phyloP scores from a whole-genome alignment of 2,888 invertebrate species.

The Epirrita christyi region DNA sequence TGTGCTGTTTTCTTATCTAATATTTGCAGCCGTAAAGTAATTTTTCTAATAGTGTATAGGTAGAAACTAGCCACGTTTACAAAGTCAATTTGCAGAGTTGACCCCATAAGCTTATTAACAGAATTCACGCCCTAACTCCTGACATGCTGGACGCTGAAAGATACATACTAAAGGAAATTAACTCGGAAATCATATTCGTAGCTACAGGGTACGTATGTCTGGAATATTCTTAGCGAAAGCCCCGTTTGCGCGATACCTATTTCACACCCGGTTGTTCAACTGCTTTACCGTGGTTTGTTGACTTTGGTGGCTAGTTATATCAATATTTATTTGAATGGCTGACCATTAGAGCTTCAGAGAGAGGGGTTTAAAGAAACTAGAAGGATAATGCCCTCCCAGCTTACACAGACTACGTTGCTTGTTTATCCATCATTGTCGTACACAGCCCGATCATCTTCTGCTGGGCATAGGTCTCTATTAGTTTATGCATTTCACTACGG shows the following conservation, averaged over 20 bases:
- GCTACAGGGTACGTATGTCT: background rate
- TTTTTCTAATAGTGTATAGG: too few relatives aligned
- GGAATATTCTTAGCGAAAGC: conserved; percentile 4
- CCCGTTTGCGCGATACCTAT: background rate
- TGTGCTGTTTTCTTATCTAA: too few relatives aligned
- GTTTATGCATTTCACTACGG: too few relatives aligned
- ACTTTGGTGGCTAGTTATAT: background rate
- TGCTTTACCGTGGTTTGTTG: background rate
- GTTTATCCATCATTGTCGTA: too few relatives aligned
- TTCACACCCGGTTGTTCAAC: background rate
- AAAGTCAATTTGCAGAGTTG: conserved; percentile 8
- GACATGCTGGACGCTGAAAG: conserved; percentile 34
- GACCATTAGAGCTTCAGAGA: too few relatives aligned
- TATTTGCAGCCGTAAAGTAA: too few relatives aligned
- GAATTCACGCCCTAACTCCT: conserved; percentile 6
- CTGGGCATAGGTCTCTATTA: too few relatives aligned
- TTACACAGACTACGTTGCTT: too few relatives aligned
- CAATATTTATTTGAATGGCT: background rate
- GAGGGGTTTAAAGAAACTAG: too few relatives aligned
- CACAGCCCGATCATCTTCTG: too few relatives aligned
- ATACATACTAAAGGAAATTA: conserved; percentile 58
- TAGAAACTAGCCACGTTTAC: background rate
- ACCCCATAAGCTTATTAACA: conserved; percentile 8
- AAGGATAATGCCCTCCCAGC: too few relatives aligned
- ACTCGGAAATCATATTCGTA: conserved; percentile 59